These are phyloP conservation scores for Cerceris rybyensis DNA, from an alignment of 2,888 invertebrate species.

Conservation along the genomic window DNA sequence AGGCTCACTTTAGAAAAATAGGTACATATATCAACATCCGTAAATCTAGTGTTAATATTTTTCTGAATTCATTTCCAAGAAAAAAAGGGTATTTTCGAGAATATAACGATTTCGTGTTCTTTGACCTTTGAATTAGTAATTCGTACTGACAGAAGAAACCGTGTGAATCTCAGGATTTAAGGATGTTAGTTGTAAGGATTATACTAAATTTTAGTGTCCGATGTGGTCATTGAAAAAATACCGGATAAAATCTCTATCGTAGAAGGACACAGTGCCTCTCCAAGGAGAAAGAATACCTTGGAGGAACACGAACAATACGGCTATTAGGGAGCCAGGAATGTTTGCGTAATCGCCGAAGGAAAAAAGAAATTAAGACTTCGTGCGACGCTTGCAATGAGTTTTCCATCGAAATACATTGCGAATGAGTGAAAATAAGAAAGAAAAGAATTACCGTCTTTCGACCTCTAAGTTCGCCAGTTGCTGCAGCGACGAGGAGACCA, in stretches of 20 bases:
- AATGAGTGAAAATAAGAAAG: constrained; percentile 10
- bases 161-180: not conserved
- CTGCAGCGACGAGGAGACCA: constrained; percentile 86
- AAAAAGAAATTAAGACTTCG: constrained; percentile 13
- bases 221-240: constrained; percentile 3
- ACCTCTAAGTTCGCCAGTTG: constrained; percentile 86
- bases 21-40: too few species aligned
- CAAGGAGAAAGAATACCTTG: constrained; percentile 42
- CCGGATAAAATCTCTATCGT: constrained; percentile 39
- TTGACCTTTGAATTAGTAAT: not conserved
- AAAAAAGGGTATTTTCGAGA: too few species aligned
- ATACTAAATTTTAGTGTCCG: not conserved
- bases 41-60: too few species aligned
- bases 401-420: not conserved
- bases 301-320: constrained; percentile 40
- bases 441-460: constrained; percentile 82
- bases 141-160: not conserved
- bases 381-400: not conserved
- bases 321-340: constrained; percentile 40
- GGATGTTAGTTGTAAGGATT: not conserved
- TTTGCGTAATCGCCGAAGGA: constrained; percentile 21
- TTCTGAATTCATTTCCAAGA: too few species aligned
- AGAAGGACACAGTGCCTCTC: constrained; percentile 34
- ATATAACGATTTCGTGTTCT: too few species aligned
- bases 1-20: too few species aligned